Conservation (phyloP, 1,140 invertebrate species). For the Drosophila busckii region DNA sequence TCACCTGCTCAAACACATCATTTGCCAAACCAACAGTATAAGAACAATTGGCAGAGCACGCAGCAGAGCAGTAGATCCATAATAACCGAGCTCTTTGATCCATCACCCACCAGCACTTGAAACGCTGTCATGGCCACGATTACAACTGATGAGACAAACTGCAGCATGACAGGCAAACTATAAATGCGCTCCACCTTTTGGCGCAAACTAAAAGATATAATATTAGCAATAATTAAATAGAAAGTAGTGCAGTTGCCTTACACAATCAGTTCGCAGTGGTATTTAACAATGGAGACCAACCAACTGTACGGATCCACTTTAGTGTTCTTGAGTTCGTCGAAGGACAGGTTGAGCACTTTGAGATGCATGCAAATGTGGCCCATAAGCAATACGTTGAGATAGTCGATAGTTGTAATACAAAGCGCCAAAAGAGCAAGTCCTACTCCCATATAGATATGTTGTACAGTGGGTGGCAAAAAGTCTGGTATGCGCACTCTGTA, state of each 20-base stretch:
- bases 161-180: conserved; percentile 46
- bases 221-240: neutral
- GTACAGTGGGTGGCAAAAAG: conserved; percentile 7
- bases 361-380: conserved; percentile 63
- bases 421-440: conserved; percentile 38
- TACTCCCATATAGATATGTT: conserved; percentile 51
- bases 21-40: too few relatives aligned
- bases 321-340: conserved; percentile 54
- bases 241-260: conserved; percentile 2
- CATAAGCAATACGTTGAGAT: conserved; percentile 59
- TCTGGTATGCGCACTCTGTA: conserved; percentile 48
- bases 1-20: too few relatives aligned
- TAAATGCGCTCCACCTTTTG: conserved; percentile 53
- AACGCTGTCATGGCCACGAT: conserved; percentile 62
- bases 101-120: conserved; percentile 45
- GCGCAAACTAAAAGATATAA: conserved; percentile 34
- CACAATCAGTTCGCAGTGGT: conserved; percentile 56
- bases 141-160: conserved; percentile 57
- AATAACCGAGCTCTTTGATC: conserved; percentile 42
- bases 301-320: conserved; percentile 18
- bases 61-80: conserved; percentile 62
- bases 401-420: conserved; percentile 48
- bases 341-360: conserved; percentile 52
- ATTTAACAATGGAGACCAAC: conserved; percentile 45
- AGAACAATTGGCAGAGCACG: conserved; percentile 55